Base-by-base conservation (phyloP, 2,888 invertebrate genomes). In the Atrina japonica region DNA sequence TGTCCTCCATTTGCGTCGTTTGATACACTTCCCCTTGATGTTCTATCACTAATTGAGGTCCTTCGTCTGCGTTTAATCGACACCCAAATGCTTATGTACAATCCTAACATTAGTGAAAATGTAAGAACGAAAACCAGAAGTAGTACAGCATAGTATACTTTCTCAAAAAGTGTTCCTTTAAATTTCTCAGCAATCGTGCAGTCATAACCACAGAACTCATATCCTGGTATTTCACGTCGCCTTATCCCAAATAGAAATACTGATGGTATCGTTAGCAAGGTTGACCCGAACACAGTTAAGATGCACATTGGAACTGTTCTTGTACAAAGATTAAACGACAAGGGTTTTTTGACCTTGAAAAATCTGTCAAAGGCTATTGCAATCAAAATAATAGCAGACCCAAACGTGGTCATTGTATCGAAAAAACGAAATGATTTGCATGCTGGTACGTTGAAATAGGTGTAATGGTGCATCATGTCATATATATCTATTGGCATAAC, bases 401-500 rank as follows among this genome's bases (percentile, higher is more conserved):
- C 69, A 23, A 52, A 63, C 7, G 66, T 73, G 7, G 70, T 63
- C 21, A 56, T 43, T 30, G 45, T 63, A 40, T 70, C 66, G 14
- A 61, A 50, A 40, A 52, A 63, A n/a, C 73, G 61, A 29, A 73
- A 73, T 25, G 66, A 30, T 50, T 73, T 73, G 23, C 73, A 73
- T 11, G 63, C 70, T 2, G 55, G 3, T 6, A 2, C 25, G 6
- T 43, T 66, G 53, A 59, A 70, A 29, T 70, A 73, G 1, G 69
- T 56, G 30, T 73, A 73, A 47, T 67, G 70, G n/a, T 58, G 53
- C 1, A 45, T 30, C 14, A 73, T 50, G 25, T 73, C 73, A 29
- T 66, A 73, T 16, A 73, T 70, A 35, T 73, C 73, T 11, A 70
- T 63, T 16, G 73, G 73, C 55, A 73, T 69, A 2, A 55, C 69